Evolutionary conservation across 2,113 vertebrate species (phyloP).

Genomic region (Recurvirostra avosetta): DNA sequence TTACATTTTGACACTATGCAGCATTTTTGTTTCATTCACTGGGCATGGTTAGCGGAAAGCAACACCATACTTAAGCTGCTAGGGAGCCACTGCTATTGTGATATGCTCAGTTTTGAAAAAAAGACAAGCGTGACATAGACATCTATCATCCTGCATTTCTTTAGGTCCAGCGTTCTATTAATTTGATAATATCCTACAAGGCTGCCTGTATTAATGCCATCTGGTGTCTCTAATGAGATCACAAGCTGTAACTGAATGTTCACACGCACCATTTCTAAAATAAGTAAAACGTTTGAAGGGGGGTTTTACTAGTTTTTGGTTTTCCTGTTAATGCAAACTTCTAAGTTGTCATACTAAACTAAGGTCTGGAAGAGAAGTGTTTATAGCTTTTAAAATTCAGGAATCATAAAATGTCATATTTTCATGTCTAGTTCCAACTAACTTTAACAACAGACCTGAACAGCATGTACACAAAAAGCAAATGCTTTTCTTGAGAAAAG

Average conservation of each 20-base stretch:
- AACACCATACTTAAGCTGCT: not conserved
- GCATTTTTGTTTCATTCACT: not conserved
- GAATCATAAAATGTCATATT: not conserved
- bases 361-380: not conserved
- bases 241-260: not conserved
- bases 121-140: not conserved
- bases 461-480: not conserved
- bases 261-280: not conserved
- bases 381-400: not conserved
- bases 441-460: not conserved
- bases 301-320: fast-evolving
- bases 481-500: not conserved
- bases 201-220: not conserved
- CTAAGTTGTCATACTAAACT: not conserved
- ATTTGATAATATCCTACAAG: not conserved
- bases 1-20: not conserved
- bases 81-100: not conserved
- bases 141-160: not conserved
- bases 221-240: not conserved
- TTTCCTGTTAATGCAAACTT: not conserved
- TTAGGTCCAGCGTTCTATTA: not conserved
- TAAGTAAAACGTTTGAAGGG: not conserved
- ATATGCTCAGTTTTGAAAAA: not conserved
- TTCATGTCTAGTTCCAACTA: not conserved
- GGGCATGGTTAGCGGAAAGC: not conserved